phyloP scores from a whole-genome alignment of 2,797 vertebrate species.

The Crocodylus rhombifer region DNA sequence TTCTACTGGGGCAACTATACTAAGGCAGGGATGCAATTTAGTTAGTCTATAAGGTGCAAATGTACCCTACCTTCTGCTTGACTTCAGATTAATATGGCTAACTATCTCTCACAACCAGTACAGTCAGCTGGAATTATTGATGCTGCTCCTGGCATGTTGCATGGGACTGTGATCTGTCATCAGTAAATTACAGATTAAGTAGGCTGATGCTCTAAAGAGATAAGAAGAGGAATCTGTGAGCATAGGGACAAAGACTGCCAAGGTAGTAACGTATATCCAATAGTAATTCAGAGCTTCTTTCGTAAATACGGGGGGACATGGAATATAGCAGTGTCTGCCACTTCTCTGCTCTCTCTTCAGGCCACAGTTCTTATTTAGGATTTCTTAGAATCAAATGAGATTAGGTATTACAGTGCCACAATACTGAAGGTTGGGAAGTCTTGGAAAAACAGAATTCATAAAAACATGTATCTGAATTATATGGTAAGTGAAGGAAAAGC shows the following conservation, averaged over 20 bases:
- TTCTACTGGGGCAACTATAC: neutral
- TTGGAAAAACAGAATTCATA: neutral
- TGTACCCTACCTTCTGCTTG: too few species aligned
- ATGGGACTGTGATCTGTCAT: neutral
- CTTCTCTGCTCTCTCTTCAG: neutral
- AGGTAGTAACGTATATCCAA: neutral
- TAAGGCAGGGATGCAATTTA: neutral
- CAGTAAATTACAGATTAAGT: neutral
- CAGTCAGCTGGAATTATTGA: neutral
- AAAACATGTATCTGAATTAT: neutral
- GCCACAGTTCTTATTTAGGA: neutral
- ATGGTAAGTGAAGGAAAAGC: neutral
- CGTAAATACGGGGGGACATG: neutral
- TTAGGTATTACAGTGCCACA: neutral
- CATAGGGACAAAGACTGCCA: neutral
- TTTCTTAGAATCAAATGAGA: neutral
- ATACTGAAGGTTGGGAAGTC: neutral
- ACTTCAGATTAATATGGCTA: too few species aligned
- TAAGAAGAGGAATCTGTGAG: neutral
- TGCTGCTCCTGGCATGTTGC: neutral
- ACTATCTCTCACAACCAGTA: neutral
- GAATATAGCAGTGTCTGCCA: neutral
- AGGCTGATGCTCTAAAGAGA: neutral
- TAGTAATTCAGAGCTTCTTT: neutral
- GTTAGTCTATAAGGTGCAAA: too few species aligned